phyloP scores from a whole-genome alignment of 37 sponge, comb jelly and placozoan species.

The Halichondria panicea region DNA sequence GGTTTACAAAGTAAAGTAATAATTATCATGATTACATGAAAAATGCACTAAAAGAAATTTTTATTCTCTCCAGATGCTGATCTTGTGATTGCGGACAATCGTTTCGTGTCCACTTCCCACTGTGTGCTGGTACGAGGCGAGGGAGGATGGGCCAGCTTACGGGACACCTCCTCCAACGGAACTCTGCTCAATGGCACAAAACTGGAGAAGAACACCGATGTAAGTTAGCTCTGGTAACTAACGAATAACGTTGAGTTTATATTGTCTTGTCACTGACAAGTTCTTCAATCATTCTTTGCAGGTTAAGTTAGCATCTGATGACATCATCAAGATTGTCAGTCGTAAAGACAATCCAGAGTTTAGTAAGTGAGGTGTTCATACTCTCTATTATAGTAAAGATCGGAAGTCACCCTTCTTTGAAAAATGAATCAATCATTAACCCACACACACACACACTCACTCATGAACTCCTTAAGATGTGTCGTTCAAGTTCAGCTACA shows the following conservation, averaged over 20 bases:
- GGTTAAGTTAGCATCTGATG: slow-evolving; percentile 29
- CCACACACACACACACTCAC: slow-evolving; percentile 24
- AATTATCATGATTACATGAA: not conserved
- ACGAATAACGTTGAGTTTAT: not conserved
- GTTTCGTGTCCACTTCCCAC: slow-evolving; percentile 58
- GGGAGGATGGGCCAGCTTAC: slow-evolving; percentile 34
- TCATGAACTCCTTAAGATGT: slow-evolving; percentile 14
- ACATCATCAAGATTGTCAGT: slow-evolving; percentile 33
- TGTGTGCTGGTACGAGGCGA: slow-evolving; percentile 49
- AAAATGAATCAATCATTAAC: not conserved
- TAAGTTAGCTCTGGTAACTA: slow-evolving; percentile 1
- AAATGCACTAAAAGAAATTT: not conserved
- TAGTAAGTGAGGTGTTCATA: slow-evolving; percentile 10
- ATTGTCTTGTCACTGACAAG: not conserved
- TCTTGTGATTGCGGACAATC: slow-evolving; percentile 29
- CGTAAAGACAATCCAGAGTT: slow-evolving; percentile 22
- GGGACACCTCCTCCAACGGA: slow-evolving; percentile 79
- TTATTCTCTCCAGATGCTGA: slow-evolving; percentile 33
- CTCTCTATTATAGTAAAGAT: not conserved
- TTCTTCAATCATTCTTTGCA: not conserved
- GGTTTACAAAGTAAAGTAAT: not conserved
- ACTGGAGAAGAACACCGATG: slow-evolving; percentile 34
- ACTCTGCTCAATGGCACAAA: slow-evolving; percentile 67
- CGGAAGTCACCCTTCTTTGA: not conserved
- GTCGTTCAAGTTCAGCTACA: slow-evolving; percentile 10